A percentile compares a stretch with the other conserved stretches of the same genome.
These are phyloP conservation scores for Drosophila carrolli DNA, from an alignment of 1,140 invertebrate genomes.

Conservation along the genomic window DNA sequence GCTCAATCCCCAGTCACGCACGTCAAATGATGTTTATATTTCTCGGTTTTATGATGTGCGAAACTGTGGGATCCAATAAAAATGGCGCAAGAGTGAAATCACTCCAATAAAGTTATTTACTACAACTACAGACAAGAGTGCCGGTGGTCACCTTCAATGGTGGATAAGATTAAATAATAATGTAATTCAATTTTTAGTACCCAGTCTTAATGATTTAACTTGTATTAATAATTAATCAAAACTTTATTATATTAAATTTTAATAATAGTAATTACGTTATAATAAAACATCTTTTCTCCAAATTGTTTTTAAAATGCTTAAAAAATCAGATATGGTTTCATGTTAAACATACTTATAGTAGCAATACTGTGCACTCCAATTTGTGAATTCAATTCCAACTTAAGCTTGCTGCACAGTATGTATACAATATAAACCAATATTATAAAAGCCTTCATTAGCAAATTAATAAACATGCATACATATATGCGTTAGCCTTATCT, in stretches of 20 bases:
- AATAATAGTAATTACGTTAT: too few relatives aligned
- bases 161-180: background rate
- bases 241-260: too few relatives aligned
- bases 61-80: slow-evolving; percentile 31
- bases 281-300: too few relatives aligned
- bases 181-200: too few relatives aligned
- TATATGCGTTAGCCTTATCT: background rate
- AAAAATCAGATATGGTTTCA: too few relatives aligned
- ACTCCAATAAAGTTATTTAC: background rate
- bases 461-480: slow-evolving; percentile 1
- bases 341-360: too few relatives aligned
- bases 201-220: too few relatives aligned
- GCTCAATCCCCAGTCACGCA: slow-evolving; percentile 60
- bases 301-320: too few relatives aligned
- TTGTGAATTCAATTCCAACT: background rate
- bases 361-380: too few relatives aligned
- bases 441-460: slow-evolving; percentile 11
- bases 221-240: too few relatives aligned
- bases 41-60: slow-evolving; percentile 57
- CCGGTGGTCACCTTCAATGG: too few relatives aligned
- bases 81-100: slow-evolving; percentile 56
- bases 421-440: background rate
- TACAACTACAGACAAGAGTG: background rate
- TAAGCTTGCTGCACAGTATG: slow-evolving; percentile 8
- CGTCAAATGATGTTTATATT: slow-evolving; percentile 39